Evolutionary conservation across 2,113 vertebrate species (phyloP), one percentile per base, ranked within the genome.

Genomic region (Oreocharis arfaki): DNA sequence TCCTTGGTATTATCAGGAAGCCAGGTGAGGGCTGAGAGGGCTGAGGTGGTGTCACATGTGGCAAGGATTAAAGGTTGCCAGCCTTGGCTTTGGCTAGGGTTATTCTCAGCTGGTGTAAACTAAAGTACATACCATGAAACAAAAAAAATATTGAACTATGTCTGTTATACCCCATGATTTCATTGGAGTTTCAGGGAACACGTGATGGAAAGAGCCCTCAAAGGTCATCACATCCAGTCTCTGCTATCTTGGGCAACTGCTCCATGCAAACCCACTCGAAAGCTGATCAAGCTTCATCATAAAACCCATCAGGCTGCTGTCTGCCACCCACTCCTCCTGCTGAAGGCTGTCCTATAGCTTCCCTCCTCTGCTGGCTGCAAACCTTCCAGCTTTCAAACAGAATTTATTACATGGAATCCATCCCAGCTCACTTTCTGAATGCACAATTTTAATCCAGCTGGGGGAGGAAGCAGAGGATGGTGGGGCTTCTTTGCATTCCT

Each of bases 321-420:
- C 69, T 76, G 80, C 89, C 91, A 92, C 94, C 94, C 93, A 95
- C 95, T 95, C 70, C 80, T 93, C 67, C 59, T 84, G 93, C 94
- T 95, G 93, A 89, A 91, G 93, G 94, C 91, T 95, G 92, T 90
- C 95, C 93, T 84, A 70, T 52, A 89, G 84, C 93, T 89, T 92
- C 60, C 64, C 87, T 97, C 92, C 91, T 97, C 89, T 91, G 93
- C 91, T 87, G 91, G 60, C 76, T 84, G 91, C 94, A 94, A 95
- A 91, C 65, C 76, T 50, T 78, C 77, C 93, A 87, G 81, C 65
- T 92, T 94, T 96, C 96, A 92, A 95, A 93, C 57, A 84, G 93
- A 95, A 96, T 95, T 84, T 73, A 84, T 96, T 70, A 96, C 78
- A 41, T 0, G 13, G 83, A 90, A 92, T 86, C 76, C 85, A 90